Evolutionary conservation across 2,888 invertebrate species (phyloP).

Genomic region (Lagria hirta): DNA sequence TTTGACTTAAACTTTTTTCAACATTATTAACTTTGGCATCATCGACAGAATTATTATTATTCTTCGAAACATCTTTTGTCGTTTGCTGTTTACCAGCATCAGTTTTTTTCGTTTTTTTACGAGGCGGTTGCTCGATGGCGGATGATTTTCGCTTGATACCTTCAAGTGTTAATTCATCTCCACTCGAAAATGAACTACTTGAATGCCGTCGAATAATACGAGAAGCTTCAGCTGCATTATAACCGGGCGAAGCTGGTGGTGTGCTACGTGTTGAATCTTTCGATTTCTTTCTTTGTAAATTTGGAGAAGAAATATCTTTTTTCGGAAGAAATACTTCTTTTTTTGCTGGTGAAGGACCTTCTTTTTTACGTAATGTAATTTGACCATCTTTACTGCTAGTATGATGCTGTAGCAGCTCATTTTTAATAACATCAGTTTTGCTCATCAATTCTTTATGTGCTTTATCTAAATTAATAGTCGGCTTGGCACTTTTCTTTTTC

Average conservation of each 20-base stretch:
- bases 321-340: slow-evolving; percentile 46
- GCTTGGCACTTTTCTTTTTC: slow-evolving; percentile 39
- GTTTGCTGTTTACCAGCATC: not conserved
- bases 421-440: slow-evolving; percentile 49
- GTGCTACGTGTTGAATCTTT: slow-evolving; percentile 51
- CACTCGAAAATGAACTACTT: slow-evolving; percentile 74
- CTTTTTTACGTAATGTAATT: slow-evolving; percentile 55
- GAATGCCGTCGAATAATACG: slow-evolving; percentile 81
- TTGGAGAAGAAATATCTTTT: slow-evolving; percentile 18
- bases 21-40: slow-evolving; percentile 14
- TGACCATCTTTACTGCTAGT: slow-evolving; percentile 51
- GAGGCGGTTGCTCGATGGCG: slow-evolving; percentile 12
- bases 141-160: slow-evolving; percentile 15
- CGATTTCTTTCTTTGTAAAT: slow-evolving; percentile 48
- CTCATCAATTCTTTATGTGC: slow-evolving; percentile 48
- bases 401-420: slow-evolving; percentile 46
- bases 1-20: slow-evolving; percentile 25
- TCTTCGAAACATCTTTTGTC: slow-evolving; percentile 7
- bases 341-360: slow-evolving; percentile 52
- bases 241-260: slow-evolving; percentile 63
- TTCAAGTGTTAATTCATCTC: slow-evolving; percentile 37
- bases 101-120: slow-evolving; percentile 22
- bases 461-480: slow-evolving; percentile 44
- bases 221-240: slow-evolving; percentile 73
- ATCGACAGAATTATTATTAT: slow-evolving; percentile 14